These are phyloP conservation scores for Potamarius usumacintae DNA, from an alignment of 2,113 vertebrate species.

Conservation along the genomic window DNA sequence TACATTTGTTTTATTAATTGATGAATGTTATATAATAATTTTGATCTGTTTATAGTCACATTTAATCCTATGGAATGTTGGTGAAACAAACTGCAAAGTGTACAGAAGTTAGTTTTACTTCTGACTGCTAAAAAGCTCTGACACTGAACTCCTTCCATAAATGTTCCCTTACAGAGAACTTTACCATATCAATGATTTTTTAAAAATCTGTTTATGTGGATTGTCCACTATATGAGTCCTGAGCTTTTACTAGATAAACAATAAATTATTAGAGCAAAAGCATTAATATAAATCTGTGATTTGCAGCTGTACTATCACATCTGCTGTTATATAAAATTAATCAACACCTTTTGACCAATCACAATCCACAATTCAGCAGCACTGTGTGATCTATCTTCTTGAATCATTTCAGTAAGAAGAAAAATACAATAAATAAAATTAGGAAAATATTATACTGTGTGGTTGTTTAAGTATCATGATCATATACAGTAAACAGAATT, in stretches of 20 bases:
- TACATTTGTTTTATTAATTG: background rate
- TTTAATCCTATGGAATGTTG: background rate
- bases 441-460: constrained; percentile 9
- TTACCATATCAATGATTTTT: background rate
- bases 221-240: background rate
- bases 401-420: background rate
- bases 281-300: background rate
- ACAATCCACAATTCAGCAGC: background rate
- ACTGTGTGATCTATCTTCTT: background rate
- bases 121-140: background rate
- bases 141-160: background rate
- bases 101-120: background rate
- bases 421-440: background rate
- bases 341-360: background rate
- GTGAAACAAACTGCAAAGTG: no score
- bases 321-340: background rate
- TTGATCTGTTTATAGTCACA: background rate
- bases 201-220: background rate
- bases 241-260: background rate
- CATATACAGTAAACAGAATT: background rate
- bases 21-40: background rate
- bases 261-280: background rate
- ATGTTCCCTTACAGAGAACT: background rate
- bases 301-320: background rate
- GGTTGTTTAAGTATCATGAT: background rate